Base-by-base conservation (phyloP, 2,797 vertebrate genomes). In the Centroberyx gerrardi region DNA sequence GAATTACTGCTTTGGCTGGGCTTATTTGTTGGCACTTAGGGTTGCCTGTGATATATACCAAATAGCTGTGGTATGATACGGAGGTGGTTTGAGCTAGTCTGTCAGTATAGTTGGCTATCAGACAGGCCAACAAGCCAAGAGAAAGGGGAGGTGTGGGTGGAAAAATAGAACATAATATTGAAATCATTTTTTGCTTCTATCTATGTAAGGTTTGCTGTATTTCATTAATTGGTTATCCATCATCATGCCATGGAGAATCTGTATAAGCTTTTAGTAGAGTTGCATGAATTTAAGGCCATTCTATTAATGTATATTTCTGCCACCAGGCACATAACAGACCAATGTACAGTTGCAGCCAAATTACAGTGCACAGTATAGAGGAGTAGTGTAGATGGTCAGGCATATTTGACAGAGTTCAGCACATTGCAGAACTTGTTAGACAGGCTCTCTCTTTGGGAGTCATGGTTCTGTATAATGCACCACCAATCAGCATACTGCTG, bases 11-110 rank as follows among this genome's bases (percentile, higher is more conserved):
- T 84, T 86, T 83, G 87, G 81, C 87, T 87, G 68, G 80, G 74
- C 88, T 90, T 93, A 89, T 91, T 93, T 92, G 83, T 81, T 71
- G 67, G 80, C 86, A 89, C 91, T 93, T 90, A 91, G 79, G 76
- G 86, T 83, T 76, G 79, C 76, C 84, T 83, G 55, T 90, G 89
- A 93, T 92, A 87, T 90, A 92, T 85, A 85, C 87, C 85, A 86
- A 90, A 87, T 87, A 54, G 78, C 73, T 68, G 42, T 56, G 74
- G 73, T 55, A 75, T 38, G 58, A 88, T 88, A 67, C 68, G 75
- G 71, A 78, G 64, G 80, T 83, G 78, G 78, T 84, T 86, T 85
- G 75, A 80, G 71, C 76, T 53, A 66, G 80, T 85, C 77, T 85
- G 62, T 86, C 76, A 84, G 72, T 22, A 40, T 38, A 63, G 72